Percentiles rank a stretch among this genome's conserved stretches.
These are phyloP conservation scores for Hemibagrus wyckioides DNA, from an alignment of 2,113 vertebrate species.

Conservation along the genomic window DNA sequence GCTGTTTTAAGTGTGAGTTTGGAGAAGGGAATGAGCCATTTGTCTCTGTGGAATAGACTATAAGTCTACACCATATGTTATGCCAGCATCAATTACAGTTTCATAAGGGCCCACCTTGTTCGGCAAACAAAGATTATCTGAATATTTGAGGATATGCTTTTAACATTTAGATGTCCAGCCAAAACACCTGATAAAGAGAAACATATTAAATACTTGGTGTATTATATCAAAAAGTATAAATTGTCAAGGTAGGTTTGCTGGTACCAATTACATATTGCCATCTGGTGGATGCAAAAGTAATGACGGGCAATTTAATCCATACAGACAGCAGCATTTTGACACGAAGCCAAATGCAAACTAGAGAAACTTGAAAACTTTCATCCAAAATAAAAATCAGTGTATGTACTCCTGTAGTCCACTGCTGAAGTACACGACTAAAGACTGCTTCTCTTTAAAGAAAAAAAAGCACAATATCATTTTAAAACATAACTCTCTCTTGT, in stretches of 20 bases:
- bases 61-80: constrained; percentile 52
- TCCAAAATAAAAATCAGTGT: not conserved
- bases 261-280: constrained; percentile 54
- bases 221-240: constrained; percentile 35
- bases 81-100: constrained; percentile 54
- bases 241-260: constrained; percentile 14
- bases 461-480: not conserved
- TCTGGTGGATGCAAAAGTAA: constrained; percentile 52
- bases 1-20: constrained; percentile 47
- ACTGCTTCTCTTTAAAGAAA: not conserved
- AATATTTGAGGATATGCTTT: constrained; percentile 25
- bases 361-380: not conserved
- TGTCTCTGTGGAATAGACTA: constrained; percentile 44
- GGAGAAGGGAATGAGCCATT: constrained; percentile 40
- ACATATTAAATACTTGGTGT: constrained; percentile 32
- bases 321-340: constrained; percentile 31
- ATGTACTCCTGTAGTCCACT: not conserved
- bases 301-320: constrained; percentile 35
- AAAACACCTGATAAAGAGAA: constrained; percentile 16
- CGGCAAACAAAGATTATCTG: constrained; percentile 32
- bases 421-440: not conserved
- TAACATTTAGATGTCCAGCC: constrained; percentile 19
- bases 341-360: constrained; percentile 38
- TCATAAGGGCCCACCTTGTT: constrained; percentile 47
- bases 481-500: not conserved